Evolutionary conservation across 1,140 invertebrate genomes (phyloP).

Genomic region (Hyles vespertilio): DNA sequence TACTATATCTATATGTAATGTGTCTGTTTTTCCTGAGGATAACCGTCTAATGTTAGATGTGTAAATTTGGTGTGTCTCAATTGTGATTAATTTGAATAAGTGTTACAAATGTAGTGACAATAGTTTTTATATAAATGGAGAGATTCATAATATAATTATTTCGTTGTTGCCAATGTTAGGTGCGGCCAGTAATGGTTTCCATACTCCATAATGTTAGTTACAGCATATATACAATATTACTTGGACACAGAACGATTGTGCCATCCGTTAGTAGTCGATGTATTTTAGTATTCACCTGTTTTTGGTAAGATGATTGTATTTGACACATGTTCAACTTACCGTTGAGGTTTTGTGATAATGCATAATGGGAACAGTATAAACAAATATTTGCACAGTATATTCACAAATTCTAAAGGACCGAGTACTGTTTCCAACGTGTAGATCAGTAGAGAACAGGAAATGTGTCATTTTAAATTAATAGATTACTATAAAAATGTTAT

Average conservation of each 20-base stretch:
- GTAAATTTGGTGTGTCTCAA: constrained; percentile 2
- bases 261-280: constrained; percentile 36
- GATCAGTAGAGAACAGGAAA: constrained; percentile 50
- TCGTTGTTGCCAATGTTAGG: constrained; percentile 51
- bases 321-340: constrained; percentile 19
- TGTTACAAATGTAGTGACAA: constrained; percentile 24
- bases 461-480: constrained; percentile 70
- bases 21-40: background rate
- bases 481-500: constrained; percentile 68
- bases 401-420: constrained; percentile 1
- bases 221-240: constrained; percentile 32
- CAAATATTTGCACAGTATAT: constrained; percentile 4
- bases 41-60: background rate
- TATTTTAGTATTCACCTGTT: constrained; percentile 20
- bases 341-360: constrained; percentile 15
- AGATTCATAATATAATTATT: constrained; percentile 20
- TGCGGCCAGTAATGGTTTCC: constrained; percentile 55
- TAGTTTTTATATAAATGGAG: constrained; percentile 22
- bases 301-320: constrained; percentile 5
- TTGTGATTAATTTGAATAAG: constrained; percentile 12
- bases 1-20: background rate
- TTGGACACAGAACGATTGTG: constrained; percentile 63
- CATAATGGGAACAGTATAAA: constrained; percentile 35
- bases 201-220: constrained; percentile 36
- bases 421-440: constrained; percentile 42